These are phyloP conservation scores for Tiaroga cobitis DNA, from an alignment of 2,797 vertebrate genomes.

Conservation along the genomic window DNA sequence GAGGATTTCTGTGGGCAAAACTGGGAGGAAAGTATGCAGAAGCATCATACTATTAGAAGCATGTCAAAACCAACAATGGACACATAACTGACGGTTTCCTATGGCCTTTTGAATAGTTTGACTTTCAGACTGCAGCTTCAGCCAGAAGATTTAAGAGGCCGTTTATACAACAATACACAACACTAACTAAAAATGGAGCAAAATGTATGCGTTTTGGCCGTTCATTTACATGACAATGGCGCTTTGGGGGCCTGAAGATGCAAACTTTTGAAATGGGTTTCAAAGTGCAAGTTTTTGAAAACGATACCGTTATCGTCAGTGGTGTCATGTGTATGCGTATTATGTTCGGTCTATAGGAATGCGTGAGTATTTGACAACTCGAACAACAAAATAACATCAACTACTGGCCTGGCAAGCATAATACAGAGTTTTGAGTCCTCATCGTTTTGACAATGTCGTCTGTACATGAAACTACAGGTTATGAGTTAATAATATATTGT, in stretches of 20 bases:
- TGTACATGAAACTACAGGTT: neutral
- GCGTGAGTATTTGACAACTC: neutral
- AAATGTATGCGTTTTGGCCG: neutral
- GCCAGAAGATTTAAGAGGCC: neutral
- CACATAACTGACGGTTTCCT: slow-evolving; percentile 8
- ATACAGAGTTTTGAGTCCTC: neutral
- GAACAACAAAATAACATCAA: neutral
- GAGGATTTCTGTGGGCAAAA: slow-evolving; percentile 89
- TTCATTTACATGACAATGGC: neutral
- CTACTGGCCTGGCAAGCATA: neutral
- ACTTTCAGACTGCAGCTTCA: neutral
- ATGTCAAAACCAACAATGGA: slow-evolving; percentile 81
- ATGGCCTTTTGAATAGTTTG: neutral
- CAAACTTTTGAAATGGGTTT: neutral
- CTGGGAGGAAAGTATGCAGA: slow-evolving; percentile 90
- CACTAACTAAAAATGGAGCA: neutral
- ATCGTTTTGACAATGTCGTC: neutral
- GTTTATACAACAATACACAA: neutral
- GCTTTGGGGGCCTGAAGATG: neutral
- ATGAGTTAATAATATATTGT: neutral
- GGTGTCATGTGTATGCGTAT: neutral
- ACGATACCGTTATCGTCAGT: accelerated
- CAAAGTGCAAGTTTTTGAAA: neutral
- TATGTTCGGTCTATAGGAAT: neutral
- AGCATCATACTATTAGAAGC: slow-evolving; percentile 84